Percentiles rank a stretch among this genome's conserved stretches.
phyloP scores from a whole-genome alignment of 1,140 invertebrate species.

The Homarus americanus region DNA sequence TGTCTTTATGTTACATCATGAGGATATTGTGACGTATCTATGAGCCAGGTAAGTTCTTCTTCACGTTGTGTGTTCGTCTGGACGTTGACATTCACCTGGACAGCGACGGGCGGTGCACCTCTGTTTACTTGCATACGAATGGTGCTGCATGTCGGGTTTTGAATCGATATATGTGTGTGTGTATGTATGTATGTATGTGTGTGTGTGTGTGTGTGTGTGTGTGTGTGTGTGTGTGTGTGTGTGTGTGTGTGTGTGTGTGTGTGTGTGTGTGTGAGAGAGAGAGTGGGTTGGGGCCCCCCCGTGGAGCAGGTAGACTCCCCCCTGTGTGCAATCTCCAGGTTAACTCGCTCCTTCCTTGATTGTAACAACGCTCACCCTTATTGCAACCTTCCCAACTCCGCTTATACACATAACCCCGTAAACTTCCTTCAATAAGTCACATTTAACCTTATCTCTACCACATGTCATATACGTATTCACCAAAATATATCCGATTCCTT shows the following conservation, averaged over 20 bases:
- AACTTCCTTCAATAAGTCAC: neutral
- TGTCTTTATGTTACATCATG: too few species aligned
- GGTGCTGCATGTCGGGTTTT: neutral
- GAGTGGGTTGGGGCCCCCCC: slow-evolving; percentile 18
- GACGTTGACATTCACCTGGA: too few species aligned
- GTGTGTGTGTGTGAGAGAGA: slow-evolving; percentile 18
- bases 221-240: slow-evolving; percentile 22
- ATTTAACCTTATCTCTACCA: neutral
- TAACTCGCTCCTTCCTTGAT: slow-evolving; percentile 21
- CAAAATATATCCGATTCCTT: neutral
- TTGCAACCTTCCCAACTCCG: slow-evolving; percentile 34
- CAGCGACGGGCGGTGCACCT: neutral
- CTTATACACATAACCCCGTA: slow-evolving; percentile 26
- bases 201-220: slow-evolving; percentile 22
- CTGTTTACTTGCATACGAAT: neutral
- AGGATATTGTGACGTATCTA: too few species aligned
- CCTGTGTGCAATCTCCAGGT: slow-evolving; percentile 67
- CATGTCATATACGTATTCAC: too few species aligned
- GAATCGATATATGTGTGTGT: neutral
- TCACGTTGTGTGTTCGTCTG: too few species aligned
- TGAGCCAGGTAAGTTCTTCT: too few species aligned
- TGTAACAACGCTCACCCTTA: slow-evolving; percentile 25
- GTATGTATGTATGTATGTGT: slow-evolving; percentile 9
- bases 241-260: slow-evolving; percentile 33
- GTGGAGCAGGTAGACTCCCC: slow-evolving; percentile 49